These are phyloP conservation scores for Protosalanx chinensis DNA, from an alignment of 2,797 vertebrate genomes.

Conservation along the genomic window DNA sequence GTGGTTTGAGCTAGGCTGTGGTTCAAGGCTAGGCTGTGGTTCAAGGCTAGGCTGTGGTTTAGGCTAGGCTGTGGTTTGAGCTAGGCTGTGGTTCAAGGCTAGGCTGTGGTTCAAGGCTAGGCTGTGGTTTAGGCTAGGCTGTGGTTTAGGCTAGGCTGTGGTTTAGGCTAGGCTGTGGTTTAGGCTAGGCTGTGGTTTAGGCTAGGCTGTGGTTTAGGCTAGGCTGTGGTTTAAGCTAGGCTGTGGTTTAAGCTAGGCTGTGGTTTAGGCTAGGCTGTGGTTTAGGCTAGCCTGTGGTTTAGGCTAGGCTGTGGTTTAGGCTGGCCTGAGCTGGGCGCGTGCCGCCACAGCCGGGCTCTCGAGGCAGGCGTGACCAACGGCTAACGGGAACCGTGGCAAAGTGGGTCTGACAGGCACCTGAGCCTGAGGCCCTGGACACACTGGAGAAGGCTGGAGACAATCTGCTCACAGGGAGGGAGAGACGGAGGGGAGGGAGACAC, in stretches of 20 bases:
- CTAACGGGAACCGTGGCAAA: conserved; percentile 86
- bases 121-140: conserved; percentile 69
- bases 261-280: conserved; percentile 64
- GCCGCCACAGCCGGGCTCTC: conserved; percentile 87
- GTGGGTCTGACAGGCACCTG: conserved; percentile 88
- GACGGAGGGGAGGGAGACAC: conserved; percentile 29
- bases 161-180: conserved; percentile 60
- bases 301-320: conserved; percentile 66
- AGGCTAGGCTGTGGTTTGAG: conserved; percentile 70
- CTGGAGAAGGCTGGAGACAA: conserved; percentile 46
- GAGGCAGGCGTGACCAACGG: conserved; percentile 91
- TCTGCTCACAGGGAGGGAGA: conserved; percentile 48
- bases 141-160: conserved; percentile 50
- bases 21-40: conserved; percentile 59
- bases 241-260: conserved; percentile 44
- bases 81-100: no score
- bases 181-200: conserved; percentile 66
- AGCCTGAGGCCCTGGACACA: conserved; percentile 74
- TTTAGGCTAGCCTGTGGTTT: conserved; percentile 55
- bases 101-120: conserved; percentile 64
- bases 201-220: conserved; percentile 64
- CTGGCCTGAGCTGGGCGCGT: conserved; percentile 86
- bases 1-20: no score
- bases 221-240: conserved; percentile 67
- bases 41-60: conserved; percentile 58